Evolutionary conservation across 1,140 invertebrate genomes (phyloP).

Genomic region (Drosophila parvula): DNA sequence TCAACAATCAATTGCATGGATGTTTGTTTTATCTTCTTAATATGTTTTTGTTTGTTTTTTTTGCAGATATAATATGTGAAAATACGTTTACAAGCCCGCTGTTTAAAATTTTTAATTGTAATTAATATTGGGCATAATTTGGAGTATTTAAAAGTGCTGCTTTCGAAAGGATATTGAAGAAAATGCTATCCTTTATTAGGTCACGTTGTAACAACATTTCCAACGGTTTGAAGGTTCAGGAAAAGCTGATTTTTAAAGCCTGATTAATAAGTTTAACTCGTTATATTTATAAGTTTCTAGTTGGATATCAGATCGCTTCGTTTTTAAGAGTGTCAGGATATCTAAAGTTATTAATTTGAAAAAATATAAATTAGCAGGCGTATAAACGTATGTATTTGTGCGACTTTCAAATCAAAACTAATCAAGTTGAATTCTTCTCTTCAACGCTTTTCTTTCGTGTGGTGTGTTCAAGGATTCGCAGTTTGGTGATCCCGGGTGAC

Average conservation of each 20-base stretch:
- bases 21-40: slow-evolving; percentile 8
- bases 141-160: not conserved
- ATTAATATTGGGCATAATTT: not conserved
- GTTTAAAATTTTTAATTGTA: not conserved
- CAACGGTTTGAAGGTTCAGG: too few relatives aligned
- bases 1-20: slow-evolving; percentile 13
- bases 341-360: too few relatives aligned
- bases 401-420: slow-evolving; percentile 2
- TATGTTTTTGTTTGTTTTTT: slow-evolving; percentile 1
- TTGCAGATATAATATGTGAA: slow-evolving; percentile 1
- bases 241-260: not conserved
- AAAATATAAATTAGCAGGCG: not conserved
- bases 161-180: too few relatives aligned
- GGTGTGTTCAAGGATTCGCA: slow-evolving; percentile 1
- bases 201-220: too few relatives aligned
- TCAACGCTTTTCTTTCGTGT: slow-evolving; percentile 18
- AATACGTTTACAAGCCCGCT: slow-evolving; percentile 3
- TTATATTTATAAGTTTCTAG: too few relatives aligned
- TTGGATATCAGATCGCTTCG: too few relatives aligned
- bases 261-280: too few relatives aligned
- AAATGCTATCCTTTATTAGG: too few relatives aligned
- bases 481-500: slow-evolving; percentile 1
- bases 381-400: slow-evolving; percentile 1
- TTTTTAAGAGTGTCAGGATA: too few relatives aligned
- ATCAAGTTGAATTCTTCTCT: slow-evolving; percentile 10